Conservation (phyloP, 2,797 vertebrate genomes). For the Nasua narica region DNA sequence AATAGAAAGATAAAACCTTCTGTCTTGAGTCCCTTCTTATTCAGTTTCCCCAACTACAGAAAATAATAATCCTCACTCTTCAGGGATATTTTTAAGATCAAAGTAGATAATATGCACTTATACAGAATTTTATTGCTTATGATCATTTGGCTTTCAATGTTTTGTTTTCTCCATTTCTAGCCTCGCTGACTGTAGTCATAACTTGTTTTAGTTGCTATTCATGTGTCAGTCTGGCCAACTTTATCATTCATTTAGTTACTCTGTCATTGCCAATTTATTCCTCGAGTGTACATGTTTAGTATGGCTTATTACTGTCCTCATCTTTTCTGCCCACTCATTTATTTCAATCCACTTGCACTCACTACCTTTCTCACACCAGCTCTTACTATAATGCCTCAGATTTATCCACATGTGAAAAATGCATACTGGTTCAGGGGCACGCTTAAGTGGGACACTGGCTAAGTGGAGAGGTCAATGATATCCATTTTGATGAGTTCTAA, state of each 20-base stretch:
- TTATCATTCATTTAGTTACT: slow-evolving; percentile 4
- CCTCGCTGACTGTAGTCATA: background rate
- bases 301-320: background rate
- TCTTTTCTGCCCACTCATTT: background rate
- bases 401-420: slow-evolving; percentile 14
- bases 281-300: background rate
- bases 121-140: background rate
- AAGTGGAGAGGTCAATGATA: background rate
- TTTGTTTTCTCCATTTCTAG: background rate
- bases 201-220: background rate
- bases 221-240: background rate
- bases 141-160: background rate
- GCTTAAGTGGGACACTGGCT: background rate
- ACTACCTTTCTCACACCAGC: background rate
- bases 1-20: slow-evolving; percentile 14
- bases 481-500: slow-evolving; percentile 2
- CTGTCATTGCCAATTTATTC: background rate
- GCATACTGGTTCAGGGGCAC: background rate
- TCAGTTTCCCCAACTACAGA: background rate
- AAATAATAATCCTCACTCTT: background rate
- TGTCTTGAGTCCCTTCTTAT: background rate
- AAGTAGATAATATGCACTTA: background rate
- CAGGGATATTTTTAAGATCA: slow-evolving; percentile 5
- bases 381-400: background rate
- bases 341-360: background rate